phyloP scores from a whole-genome alignment of 2,888 invertebrate genomes.

The Selenia dentaria region DNA sequence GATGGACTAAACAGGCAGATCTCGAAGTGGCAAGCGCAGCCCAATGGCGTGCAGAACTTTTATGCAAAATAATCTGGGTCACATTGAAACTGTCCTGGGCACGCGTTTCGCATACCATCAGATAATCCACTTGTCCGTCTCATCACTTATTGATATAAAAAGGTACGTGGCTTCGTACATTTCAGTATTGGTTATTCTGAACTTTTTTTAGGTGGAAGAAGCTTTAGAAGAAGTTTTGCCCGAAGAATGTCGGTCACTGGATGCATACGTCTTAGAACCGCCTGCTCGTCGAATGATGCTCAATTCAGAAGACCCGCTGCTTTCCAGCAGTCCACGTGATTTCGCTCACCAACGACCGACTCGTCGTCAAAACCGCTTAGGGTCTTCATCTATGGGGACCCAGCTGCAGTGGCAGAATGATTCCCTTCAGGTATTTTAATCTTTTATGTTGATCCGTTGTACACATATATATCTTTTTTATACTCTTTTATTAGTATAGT shows the following conservation, averaged over 20 bases:
- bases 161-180: too few species aligned
- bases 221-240: constrained; percentile 93
- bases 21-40: too few species aligned
- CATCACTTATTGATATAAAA: too few species aligned
- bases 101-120: too few species aligned
- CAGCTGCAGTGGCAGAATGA: constrained; percentile 73
- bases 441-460: too few species aligned
- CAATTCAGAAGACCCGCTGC: constrained; percentile 93
- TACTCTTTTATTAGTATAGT: too few species aligned
- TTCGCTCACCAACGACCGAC: constrained; percentile 82
- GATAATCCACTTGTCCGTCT: too few species aligned
- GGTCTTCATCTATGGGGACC: constrained; percentile 44
- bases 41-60: too few species aligned
- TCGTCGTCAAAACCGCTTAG: constrained; percentile 60
- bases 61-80: too few species aligned
- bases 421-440: constrained; percentile 73
- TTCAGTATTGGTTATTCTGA: neutral
- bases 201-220: constrained; percentile 87
- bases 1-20: too few species aligned
- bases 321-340: constrained; percentile 93
- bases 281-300: constrained; percentile 94
- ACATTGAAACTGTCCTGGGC: too few species aligned
- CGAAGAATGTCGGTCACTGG: constrained; percentile 87
- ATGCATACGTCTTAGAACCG: constrained; percentile 86
- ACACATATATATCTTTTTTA: too few species aligned